Conservation (phyloP, 1,140 invertebrate species). For the Gonatopus flavifemur region DNA sequence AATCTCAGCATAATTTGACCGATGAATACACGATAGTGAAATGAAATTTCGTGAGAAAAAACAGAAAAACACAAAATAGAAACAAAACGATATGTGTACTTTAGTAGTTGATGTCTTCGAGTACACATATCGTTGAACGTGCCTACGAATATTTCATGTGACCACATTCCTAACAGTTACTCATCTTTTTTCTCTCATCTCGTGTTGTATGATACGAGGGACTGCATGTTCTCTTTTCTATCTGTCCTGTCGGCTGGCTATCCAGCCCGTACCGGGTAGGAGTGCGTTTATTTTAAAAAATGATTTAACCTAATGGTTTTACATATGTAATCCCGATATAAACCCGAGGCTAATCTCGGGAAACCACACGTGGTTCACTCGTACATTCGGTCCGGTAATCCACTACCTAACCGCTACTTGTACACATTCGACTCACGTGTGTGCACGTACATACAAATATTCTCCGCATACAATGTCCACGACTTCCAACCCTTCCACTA, state of each 20-base stretch:
- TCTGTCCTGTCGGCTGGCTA: constrained; percentile 23
- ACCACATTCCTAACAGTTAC: background rate
- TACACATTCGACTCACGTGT: constrained; percentile 19
- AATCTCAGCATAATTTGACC: too few species aligned
- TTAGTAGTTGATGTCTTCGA: too few species aligned
- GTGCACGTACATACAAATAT: background rate
- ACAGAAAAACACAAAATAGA: too few species aligned
- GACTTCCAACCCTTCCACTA: constrained; percentile 12
- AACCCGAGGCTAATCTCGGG: constrained; percentile 55
- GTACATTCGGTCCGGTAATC: constrained; percentile 41
- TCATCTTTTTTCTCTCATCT: constrained; percentile 2
- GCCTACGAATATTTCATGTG: constrained; percentile 30
- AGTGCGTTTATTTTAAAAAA: constrained; percentile 55
- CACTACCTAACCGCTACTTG: too few species aligned
- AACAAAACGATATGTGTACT: too few species aligned
- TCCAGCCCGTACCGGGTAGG: constrained; percentile 12
- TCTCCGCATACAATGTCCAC: constrained; percentile 20
- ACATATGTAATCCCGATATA: constrained; percentile 60
- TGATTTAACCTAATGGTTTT: constrained; percentile 59
- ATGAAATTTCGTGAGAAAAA: too few species aligned
- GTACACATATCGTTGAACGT: constrained; percentile 26
- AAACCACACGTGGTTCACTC: constrained; percentile 50
- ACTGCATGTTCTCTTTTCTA: constrained; percentile 22
- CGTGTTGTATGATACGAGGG: constrained; percentile 1
- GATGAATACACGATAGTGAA: too few species aligned